phyloP scores from a whole-genome alignment of 1,140 invertebrate genomes.

The Orchestia grillus region DNA sequence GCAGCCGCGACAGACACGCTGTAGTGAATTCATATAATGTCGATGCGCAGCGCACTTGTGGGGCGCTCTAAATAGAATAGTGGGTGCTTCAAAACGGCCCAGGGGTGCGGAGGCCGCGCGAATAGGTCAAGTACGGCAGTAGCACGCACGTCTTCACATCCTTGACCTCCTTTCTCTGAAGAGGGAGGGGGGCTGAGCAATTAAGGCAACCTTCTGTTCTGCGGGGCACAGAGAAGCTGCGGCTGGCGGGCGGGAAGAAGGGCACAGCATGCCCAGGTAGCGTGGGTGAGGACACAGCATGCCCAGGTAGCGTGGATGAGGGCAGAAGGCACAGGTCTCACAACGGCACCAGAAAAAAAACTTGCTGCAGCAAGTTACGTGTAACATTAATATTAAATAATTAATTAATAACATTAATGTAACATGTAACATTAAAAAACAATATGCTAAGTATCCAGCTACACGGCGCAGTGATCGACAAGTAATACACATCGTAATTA shows the following conservation, averaged over 20 bases:
- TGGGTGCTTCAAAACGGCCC: not conserved
- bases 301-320: not conserved
- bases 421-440: too few species aligned
- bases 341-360: not conserved
- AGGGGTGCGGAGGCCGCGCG: not conserved
- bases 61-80: not conserved
- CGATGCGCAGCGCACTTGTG: not conserved
- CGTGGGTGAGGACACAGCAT: not conserved
- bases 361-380: not conserved
- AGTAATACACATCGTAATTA: too few species aligned
- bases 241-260: too few species aligned
- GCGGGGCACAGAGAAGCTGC: not conserved
- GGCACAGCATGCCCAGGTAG: too few species aligned
- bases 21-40: not conserved
- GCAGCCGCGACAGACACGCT: not conserved
- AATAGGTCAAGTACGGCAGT: not conserved
- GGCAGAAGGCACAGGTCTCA: not conserved
- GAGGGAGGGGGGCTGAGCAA: not conserved
- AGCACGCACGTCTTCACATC: not conserved
- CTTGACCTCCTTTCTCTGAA: slow-evolving; percentile 7
- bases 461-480: too few species aligned
- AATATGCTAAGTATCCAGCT: too few species aligned
- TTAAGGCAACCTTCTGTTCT: not conserved
- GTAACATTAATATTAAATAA: too few species aligned
- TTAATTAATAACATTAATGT: too few species aligned